Evolutionary conservation across 1,140 invertebrate species (phyloP).

Genomic region (Argopecten irradians): DNA sequence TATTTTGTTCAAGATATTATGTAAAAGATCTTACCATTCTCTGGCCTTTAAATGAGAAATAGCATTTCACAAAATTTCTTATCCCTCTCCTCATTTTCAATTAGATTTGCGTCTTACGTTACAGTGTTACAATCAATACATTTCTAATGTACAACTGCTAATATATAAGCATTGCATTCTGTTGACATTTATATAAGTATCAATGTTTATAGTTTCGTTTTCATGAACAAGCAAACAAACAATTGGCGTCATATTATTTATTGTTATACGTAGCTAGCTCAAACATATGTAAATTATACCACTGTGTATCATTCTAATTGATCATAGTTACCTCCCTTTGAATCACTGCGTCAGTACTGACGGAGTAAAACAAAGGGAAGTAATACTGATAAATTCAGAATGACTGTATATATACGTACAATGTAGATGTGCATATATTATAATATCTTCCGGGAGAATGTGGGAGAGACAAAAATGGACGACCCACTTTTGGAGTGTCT

Average conservation of each 20-base stretch:
- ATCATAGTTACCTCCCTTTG: too few relatives aligned
- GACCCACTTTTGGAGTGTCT: background rate
- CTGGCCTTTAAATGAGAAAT: too few relatives aligned
- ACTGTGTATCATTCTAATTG: too few relatives aligned
- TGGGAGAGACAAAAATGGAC: background rate
- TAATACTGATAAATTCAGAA: too few relatives aligned
- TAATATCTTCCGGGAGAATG: background rate
- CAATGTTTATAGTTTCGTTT: background rate
- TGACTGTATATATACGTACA: background rate
- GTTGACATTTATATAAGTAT: background rate
- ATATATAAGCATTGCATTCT: background rate
- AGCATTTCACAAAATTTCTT: background rate
- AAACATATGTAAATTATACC: background rate
- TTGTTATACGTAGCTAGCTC: background rate
- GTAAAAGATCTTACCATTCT: too few relatives aligned
- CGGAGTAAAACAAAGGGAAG: too few relatives aligned
- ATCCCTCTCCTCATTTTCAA: background rate
- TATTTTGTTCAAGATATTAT: too few relatives aligned
- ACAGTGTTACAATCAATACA: background rate
- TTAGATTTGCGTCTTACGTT: background rate
- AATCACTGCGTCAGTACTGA: too few relatives aligned
- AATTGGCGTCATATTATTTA: background rate
- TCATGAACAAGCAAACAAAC: background rate
- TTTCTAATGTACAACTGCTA: background rate
- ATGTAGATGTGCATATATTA: background rate